phyloP scores from a whole-genome alignment of 2,797 vertebrate species.

The Spatula clypeata region DNA sequence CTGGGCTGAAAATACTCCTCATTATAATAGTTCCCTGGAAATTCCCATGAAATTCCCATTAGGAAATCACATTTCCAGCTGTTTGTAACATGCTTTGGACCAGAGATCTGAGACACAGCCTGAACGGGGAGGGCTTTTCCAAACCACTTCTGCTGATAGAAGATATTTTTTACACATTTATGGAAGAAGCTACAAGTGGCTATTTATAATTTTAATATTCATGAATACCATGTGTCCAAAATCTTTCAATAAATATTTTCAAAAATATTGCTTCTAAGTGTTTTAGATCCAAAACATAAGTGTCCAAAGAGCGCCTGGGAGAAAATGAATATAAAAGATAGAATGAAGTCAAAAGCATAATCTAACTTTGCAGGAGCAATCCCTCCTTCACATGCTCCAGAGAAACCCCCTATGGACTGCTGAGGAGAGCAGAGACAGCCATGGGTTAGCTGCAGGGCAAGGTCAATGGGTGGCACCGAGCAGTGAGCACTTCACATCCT shows the following conservation, averaged over 20 bases:
- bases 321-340: not conserved
- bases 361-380: not conserved
- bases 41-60: not conserved
- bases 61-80: not conserved
- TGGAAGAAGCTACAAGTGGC: not conserved
- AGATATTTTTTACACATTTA: not conserved
- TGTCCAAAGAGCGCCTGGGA: not conserved
- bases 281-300: not conserved
- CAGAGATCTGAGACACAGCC: not conserved
- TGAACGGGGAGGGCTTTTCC: not conserved
- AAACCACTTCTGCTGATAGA: not conserved
- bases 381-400: not conserved
- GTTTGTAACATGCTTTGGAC: not conserved
- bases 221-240: not conserved
- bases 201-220: not conserved
- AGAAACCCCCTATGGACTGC: not conserved
- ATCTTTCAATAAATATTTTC: not conserved
- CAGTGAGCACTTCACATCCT: not conserved
- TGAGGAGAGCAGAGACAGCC: not conserved
- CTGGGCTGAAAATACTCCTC: not conserved
- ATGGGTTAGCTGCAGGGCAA: not conserved
- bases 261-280: not conserved
- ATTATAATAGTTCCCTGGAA: not conserved
- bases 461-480: not conserved
- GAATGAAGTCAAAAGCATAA: not conserved